Conservation (phyloP, 2,888 invertebrate species). For the Phymatocera aterrima region DNA sequence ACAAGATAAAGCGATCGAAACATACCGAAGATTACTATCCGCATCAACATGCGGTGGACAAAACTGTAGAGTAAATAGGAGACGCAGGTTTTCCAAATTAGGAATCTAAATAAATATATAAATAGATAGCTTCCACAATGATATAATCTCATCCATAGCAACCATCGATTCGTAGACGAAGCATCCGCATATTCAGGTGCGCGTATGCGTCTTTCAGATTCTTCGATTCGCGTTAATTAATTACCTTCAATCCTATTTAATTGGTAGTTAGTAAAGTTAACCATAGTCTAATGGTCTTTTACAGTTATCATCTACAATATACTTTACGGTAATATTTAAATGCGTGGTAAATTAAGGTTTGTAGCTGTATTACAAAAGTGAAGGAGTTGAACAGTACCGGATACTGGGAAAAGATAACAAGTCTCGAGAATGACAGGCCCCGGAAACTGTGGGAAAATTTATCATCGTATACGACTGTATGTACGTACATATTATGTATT, state of each 20-base stretch:
- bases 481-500: background rate
- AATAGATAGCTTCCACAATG: too few species aligned
- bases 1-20: too few species aligned
- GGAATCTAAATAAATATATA: too few species aligned
- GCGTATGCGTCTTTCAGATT: background rate
- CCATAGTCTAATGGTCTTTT: background rate
- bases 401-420: conserved; percentile 20
- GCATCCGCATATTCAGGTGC: background rate
- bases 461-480: background rate
- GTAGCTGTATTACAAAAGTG: background rate
- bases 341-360: background rate
- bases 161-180: too few species aligned
- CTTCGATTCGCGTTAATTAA: conserved; percentile 6
- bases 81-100: too few species aligned
- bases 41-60: too few species aligned
- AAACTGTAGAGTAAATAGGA: too few species aligned
- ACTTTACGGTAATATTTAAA: conserved; percentile 24
- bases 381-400: conserved; percentile 10
- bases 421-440: conserved; percentile 1
- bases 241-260: conserved; percentile 8
- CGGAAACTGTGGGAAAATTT: conserved; percentile 27
- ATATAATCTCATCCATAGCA: too few species aligned
- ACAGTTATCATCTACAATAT: conserved; percentile 11
- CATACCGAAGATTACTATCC: too few species aligned
- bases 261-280: background rate